These are phyloP conservation scores for Hephaestus fuliginosus DNA, from an alignment of 2,797 vertebrate species.

Conservation along the genomic window DNA sequence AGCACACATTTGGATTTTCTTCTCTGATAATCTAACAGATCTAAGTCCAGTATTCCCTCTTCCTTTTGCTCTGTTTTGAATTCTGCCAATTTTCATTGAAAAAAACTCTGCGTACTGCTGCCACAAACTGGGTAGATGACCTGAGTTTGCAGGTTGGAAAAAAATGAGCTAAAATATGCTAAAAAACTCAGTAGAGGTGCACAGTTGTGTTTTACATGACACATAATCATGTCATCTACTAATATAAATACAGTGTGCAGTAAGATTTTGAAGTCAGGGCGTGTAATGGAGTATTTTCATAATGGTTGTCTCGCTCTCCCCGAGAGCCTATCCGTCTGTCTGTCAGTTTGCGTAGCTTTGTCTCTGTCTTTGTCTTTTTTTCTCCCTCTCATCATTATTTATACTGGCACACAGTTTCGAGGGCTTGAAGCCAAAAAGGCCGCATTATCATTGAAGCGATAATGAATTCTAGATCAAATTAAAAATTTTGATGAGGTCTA, in stretches of 20 bases:
- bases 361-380: background rate
- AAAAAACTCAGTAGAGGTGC: background rate
- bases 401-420: constrained; percentile 44
- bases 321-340: background rate
- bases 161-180: background rate
- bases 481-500: constrained; percentile 64
- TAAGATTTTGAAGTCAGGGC: background rate
- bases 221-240: background rate
- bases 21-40: background rate
- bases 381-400: constrained; percentile 57
- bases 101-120: background rate
- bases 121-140: background rate
- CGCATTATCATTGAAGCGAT: constrained; percentile 59
- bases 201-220: background rate
- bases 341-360: constrained; percentile 16
- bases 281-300: background rate
- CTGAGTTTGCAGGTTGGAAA: background rate
- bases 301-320: background rate
- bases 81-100: background rate
- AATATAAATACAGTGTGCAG: background rate
- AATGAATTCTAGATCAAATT: constrained; percentile 70
- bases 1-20: background rate
- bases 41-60: background rate
- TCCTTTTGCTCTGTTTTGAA: too few species aligned
- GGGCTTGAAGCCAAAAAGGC: constrained; percentile 54